Evolutionary conservation across 2,797 vertebrate genomes (phyloP).

Genomic region (Mus minutoides): DNA sequence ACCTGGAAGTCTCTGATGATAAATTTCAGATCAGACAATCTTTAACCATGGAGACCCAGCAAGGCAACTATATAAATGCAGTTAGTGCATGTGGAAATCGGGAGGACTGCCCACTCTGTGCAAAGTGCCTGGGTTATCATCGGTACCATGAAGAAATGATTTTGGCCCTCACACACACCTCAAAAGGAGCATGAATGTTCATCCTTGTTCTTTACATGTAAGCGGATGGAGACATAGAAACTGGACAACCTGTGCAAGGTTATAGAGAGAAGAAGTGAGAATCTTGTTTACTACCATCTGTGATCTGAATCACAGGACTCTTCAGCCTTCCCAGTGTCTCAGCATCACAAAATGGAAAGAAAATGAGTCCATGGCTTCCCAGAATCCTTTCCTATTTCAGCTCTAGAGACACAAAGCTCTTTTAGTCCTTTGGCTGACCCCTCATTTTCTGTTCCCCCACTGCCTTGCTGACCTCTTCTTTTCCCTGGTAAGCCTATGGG

Average conservation of each 20-base stretch:
- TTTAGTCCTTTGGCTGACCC: background rate
- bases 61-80: background rate
- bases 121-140: background rate
- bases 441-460: background rate
- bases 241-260: background rate
- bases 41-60: background rate
- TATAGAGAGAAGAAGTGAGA: background rate
- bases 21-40: background rate
- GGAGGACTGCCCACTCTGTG: background rate
- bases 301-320: background rate
- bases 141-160: background rate
- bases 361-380: background rate
- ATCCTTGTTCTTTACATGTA: background rate
- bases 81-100: background rate
- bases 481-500: rapidly evolving
- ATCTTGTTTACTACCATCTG: rapidly evolving
- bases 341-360: background rate
- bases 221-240: background rate
- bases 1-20: background rate
- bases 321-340: rapidly evolving
- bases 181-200: background rate
- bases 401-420: background rate
- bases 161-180: background rate
- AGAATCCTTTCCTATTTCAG: background rate
- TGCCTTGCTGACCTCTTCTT: background rate